A percentile compares a stretch with the other conserved stretches of the same genome.
phyloP scores from a whole-genome alignment of 2,888 invertebrate genomes.

The Drosophila tripunctata region DNA sequence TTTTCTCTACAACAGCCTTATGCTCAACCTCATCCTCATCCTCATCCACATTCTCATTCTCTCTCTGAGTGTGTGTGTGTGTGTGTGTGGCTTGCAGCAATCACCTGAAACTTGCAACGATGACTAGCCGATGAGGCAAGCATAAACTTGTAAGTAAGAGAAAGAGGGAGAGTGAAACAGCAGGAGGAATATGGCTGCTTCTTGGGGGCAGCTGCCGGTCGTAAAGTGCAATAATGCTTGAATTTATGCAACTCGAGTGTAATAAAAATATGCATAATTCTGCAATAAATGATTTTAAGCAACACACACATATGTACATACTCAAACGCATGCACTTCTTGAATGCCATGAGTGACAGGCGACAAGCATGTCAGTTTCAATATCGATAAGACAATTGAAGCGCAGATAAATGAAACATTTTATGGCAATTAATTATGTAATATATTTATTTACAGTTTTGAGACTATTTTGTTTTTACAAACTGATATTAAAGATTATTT shows the following conservation, averaged over 20 bases:
- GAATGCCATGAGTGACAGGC: slow-evolving; percentile 55
- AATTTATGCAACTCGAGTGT: slow-evolving; percentile 78
- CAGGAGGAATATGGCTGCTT: slow-evolving; percentile 14
- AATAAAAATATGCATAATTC: slow-evolving; percentile 79
- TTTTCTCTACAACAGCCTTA: not conserved
- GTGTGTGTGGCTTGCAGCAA: slow-evolving; percentile 52
- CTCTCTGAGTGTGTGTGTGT: not conserved
- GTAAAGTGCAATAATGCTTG: slow-evolving; percentile 78
- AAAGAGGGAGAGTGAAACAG: not conserved
- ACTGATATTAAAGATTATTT: too few relatives aligned
- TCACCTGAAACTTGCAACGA: slow-evolving; percentile 67
- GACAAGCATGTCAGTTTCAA: slow-evolving; percentile 50
- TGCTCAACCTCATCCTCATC: not conserved
- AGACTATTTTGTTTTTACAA: too few relatives aligned
- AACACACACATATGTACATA: slow-evolving; percentile 39
- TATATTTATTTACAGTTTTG: not conserved
- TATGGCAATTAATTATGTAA: not conserved
- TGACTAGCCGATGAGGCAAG: slow-evolving; percentile 34
- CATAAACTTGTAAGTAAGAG: not conserved
- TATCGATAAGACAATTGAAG: slow-evolving; percentile 11
- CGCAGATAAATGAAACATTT: not conserved
- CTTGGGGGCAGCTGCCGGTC: slow-evolving; percentile 71
- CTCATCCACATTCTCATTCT: not conserved
- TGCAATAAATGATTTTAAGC: slow-evolving; percentile 78
- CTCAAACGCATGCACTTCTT: slow-evolving; percentile 21